Base-by-base conservation (phyloP, 1,140 invertebrate genomes). In the Goniozus legneri region DNA sequence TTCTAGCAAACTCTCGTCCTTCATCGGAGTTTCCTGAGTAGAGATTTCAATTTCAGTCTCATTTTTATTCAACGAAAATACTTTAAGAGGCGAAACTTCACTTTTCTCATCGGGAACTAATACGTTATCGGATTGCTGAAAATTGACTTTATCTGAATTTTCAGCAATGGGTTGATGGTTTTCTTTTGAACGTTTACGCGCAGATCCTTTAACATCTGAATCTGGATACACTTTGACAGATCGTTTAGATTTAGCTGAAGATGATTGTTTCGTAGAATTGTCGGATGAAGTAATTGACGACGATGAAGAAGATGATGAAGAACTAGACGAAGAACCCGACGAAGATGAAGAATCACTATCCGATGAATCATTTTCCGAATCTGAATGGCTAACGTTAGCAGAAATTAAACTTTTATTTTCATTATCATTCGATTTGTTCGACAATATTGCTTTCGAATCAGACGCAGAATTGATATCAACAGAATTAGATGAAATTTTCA, bases 21-120 rank as follows among this genome's bases (percentile, higher is more conserved):
- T 76, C 0, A 52, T 64, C 8, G 72, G 74, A 0, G 71, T 75
- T 52, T 75, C 73, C 36, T 62, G 52, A 1, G 30, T n/a, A 6
- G 38, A 10, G 6, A 12, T 45, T 30, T 55, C 24, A 12, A 58
- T 30, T 8, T 60, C 44, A 2, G 62, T 47, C 1, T 56, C 40
- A 2, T 47, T 58, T 40, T 71, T 65, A 0, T 19, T 27, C 13
- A 71, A 38, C 2, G 59, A 39, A 20, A 73, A 66, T n/a, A 67
- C 44, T 53, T 75, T 76, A 1, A 19, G 8, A 0, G 73, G 70
- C 12, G 73, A 74, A 0, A 35, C 43, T 47, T 71, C 61, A n/a
- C n/a, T n/a, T 2, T 47, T 52, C 6, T 52, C 21, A 15, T 45
- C 21, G 7, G 13, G 6, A 0, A n/a, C 15, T 24, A 12, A 35